Conservation (phyloP, 2,113 vertebrate genomes). For the Phainopepla nitens region DNA sequence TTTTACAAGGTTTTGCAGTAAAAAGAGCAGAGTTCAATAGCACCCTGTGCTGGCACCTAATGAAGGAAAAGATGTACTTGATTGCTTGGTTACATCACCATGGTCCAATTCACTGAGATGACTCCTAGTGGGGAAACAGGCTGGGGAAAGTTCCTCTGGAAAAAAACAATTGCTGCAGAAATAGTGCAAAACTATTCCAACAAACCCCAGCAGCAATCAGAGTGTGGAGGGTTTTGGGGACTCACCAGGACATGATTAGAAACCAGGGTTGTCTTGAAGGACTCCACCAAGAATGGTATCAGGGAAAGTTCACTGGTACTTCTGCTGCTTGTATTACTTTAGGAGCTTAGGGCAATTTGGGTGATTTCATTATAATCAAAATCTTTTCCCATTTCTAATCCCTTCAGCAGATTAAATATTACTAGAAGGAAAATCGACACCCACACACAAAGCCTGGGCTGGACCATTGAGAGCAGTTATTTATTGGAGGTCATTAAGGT, state of each 20-base stretch:
- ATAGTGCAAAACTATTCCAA: background rate
- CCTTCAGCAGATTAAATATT: background rate
- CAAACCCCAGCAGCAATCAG: background rate
- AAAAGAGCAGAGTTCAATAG: background rate
- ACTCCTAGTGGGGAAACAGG: background rate
- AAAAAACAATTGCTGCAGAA: background rate
- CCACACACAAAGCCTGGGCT: background rate
- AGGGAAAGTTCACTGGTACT: background rate
- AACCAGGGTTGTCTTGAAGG: background rate
- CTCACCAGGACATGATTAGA: background rate
- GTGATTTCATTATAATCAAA: background rate
- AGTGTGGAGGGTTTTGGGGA: background rate
- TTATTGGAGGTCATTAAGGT: background rate
- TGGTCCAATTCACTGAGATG: accelerated
- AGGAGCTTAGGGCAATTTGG: background rate
- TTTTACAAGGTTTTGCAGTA: background rate
- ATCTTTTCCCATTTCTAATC: slow-evolving; percentile 17
- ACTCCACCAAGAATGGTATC: background rate
- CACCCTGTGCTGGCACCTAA: background rate
- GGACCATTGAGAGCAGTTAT: background rate
- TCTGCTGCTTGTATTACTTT: background rate
- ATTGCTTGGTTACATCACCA: background rate
- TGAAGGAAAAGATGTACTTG: background rate
- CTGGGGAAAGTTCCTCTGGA: background rate
- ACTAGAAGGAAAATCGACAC: background rate